Evolutionary conservation across 2,113 vertebrate genomes (phyloP).

Genomic region (Notothenia coriiceps): DNA sequence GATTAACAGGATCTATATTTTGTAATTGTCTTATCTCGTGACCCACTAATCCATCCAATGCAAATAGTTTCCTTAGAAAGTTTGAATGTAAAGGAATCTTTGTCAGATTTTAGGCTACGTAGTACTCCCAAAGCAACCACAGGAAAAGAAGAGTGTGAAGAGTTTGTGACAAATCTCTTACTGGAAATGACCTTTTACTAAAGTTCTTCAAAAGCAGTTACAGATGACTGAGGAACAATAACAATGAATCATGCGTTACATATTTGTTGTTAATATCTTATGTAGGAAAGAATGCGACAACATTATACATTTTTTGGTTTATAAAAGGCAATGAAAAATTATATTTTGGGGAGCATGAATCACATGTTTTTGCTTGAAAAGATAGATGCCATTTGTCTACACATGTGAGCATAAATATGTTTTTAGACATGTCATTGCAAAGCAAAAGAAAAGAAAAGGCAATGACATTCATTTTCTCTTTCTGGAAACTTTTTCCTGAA

Average conservation of each 20-base stretch:
- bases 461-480: conserved; percentile 26
- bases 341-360: conserved; percentile 37
- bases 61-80: not conserved
- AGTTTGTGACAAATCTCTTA: not conserved
- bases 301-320: not conserved
- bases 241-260: not conserved
- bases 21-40: not conserved
- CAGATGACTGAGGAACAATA: not conserved
- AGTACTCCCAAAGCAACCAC: not conserved
- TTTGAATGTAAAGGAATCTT: not conserved
- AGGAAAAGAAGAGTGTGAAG: not conserved
- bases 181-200: not conserved
- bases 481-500: not conserved
- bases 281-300: not conserved
- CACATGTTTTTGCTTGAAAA: conserved; percentile 31
- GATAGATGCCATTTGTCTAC: conserved; percentile 16
- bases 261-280: not conserved
- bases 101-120: not conserved
- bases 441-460: conserved; percentile 20
- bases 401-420: conserved; percentile 38
- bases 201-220: not conserved
- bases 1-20: not conserved
- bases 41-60: not conserved
- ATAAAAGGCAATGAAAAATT: not conserved
- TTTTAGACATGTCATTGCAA: conserved; percentile 22